Base-by-base conservation (phyloP, 2,113 vertebrate species). In the Mus spicilegus region DNA sequence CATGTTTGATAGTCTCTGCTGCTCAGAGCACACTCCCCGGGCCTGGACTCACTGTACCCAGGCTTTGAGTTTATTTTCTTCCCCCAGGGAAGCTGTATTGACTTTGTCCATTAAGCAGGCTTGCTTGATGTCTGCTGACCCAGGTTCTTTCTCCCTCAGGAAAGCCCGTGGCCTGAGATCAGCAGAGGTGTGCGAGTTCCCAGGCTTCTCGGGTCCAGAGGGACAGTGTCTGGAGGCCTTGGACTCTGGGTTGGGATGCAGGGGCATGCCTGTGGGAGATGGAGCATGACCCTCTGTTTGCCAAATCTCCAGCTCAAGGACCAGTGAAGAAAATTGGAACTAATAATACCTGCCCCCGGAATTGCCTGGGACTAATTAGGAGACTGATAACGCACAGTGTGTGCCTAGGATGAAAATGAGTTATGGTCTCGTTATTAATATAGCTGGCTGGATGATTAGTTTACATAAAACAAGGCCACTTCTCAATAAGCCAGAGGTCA, bases 351-450 rank as follows among this genome's bases (percentile, higher is more conserved):
- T 96, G 96, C 96, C 96, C 95, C 96, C 17, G n/a, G 97, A 96
- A 97, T 91, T 95, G 96, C 94, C 96, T 97, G 95, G 96, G 96
- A 98, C 97, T 98, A 98, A 97, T 97, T 97, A 98, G 96, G 94
- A 94, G 95, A 91, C 94, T 95, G 94, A 96, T 98, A 97, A 97
- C 93, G 67, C 56, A 56, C 96, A 84, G 96, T 72, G 78, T 96
- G 95, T 97, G 96, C 91, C 96, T 96, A 91, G 96, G 96, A 97
- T 97, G 96, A 96, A 98, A 98, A 98, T 97, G 97, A 98, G 96
- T 97, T 96, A 97, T 80, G 51, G 89, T 80, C 92, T 96, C 9
- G 22, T 98, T 97, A 96, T 96, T 97, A 96, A 96, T 93, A 97
- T 81, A 96, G 94, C 94, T 61, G 91, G 77, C 70, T 91, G 87